Evolutionary conservation across 2,113 vertebrate genomes (phyloP).

Genomic region (Holacanthus passer): DNA sequence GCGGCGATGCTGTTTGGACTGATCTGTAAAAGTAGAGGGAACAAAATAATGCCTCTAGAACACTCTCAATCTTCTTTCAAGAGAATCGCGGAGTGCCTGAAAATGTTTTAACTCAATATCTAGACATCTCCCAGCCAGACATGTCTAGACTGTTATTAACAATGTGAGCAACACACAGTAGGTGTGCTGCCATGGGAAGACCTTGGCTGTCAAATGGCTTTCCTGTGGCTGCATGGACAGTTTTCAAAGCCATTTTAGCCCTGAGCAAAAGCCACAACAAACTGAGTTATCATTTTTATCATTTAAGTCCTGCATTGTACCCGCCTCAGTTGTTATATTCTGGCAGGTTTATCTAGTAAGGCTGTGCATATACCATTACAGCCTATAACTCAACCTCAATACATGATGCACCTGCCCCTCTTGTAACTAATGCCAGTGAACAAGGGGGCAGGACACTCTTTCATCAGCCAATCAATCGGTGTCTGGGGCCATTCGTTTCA

Average conservation of each 20-base stretch:
- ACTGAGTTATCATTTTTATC: slow-evolving; percentile 33
- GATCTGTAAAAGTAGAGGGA: slow-evolving; percentile 82
- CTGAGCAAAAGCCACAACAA: background rate
- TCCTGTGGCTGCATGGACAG: background rate
- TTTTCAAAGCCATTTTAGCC: slow-evolving; percentile 35
- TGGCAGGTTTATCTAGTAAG: slow-evolving; percentile 30
- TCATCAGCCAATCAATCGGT: slow-evolving; percentile 82
- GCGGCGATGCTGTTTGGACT: slow-evolving; percentile 96
- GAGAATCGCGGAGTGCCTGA: background rate
- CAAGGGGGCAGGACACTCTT: slow-evolving; percentile 76
- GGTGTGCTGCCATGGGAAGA: slow-evolving; percentile 2
- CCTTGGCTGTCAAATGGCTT: slow-evolving; percentile 16
- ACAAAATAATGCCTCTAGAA: slow-evolving; percentile 20
- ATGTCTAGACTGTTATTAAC: slow-evolving; percentile 26
- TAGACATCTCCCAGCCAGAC: slow-evolving; percentile 16
- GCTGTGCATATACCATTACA: slow-evolving; percentile 14
- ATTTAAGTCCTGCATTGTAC: slow-evolving; percentile 3
- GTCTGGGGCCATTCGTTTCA: slow-evolving; percentile 84
- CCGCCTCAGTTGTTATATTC: slow-evolving; percentile 9
- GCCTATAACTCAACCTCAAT: slow-evolving; percentile 20
- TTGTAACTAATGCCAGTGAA: slow-evolving; percentile 79
- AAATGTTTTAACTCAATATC: slow-evolving; percentile 19
- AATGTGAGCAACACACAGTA: slow-evolving; percentile 4
- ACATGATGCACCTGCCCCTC: slow-evolving; percentile 55
- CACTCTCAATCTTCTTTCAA: slow-evolving; percentile 3